Conservation (phyloP, 2,113 vertebrate genomes). For the Tragelaphus imberbis region DNA sequence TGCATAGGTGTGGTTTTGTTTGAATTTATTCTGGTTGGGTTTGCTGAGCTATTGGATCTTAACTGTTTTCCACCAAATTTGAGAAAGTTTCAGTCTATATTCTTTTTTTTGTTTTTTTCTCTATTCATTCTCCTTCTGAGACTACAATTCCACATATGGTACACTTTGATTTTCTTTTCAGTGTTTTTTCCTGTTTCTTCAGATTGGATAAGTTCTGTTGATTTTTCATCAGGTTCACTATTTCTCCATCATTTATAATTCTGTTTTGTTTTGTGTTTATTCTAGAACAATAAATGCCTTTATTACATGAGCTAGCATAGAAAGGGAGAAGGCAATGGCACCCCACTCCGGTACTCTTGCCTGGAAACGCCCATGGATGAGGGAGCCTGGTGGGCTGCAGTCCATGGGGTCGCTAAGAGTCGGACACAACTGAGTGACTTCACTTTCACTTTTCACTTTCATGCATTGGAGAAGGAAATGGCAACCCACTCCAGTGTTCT, state of each 20-base stretch:
- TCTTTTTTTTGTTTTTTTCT: background rate
- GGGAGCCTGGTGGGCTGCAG: no score
- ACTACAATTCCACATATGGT: background rate
- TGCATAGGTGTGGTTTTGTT: background rate
- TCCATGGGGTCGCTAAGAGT: no score
- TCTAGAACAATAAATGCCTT: background rate
- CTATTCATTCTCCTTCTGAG: background rate
- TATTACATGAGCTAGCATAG: background rate
- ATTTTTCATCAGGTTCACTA: background rate
- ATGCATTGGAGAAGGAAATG: no score
- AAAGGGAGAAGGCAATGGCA: background rate
- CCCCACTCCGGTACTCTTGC: no score
- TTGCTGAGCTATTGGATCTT: background rate
- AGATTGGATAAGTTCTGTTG: background rate
- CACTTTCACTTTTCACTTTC: no score
- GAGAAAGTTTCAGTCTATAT: background rate
- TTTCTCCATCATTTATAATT: background rate
- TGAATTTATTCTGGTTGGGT: background rate
- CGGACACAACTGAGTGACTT: no score
- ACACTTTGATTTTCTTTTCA: background rate
- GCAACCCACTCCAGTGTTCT: no score
- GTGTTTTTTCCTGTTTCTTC: background rate
- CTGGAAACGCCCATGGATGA: no score
- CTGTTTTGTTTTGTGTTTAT: background rate
- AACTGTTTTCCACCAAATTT: background rate